Evolutionary conservation across 1,140 invertebrate species (phyloP).

Genomic region (Diorhabda elongata): DNA sequence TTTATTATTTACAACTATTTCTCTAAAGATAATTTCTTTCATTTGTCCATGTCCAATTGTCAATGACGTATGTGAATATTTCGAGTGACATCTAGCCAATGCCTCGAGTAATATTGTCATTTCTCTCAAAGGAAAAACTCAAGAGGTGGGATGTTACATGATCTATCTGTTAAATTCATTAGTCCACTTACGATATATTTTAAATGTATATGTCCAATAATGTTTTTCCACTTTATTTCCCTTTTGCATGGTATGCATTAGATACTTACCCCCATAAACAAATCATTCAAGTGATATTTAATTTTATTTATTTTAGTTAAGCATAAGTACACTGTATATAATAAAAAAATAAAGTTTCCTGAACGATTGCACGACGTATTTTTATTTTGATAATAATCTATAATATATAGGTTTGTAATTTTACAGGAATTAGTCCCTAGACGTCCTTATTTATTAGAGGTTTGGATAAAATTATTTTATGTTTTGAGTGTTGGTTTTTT

Average conservation of each 20-base stretch:
- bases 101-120: too few species aligned
- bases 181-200: too few species aligned
- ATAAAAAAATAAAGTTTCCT: neutral
- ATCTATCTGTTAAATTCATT: too few species aligned
- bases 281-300: neutral
- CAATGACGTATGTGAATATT: too few species aligned
- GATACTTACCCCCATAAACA: neutral
- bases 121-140: too few species aligned
- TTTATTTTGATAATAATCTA: neutral
- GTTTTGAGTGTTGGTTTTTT: constrained; percentile 4
- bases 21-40: too few species aligned
- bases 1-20: too few species aligned
- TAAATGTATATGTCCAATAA: neutral
- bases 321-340: constrained; percentile 3
- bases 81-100: too few species aligned
- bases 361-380: neutral
- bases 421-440: neutral
- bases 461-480: constrained; percentile 3
- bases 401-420: neutral
- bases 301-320: constrained; percentile 3
- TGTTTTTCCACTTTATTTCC: neutral
- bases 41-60: too few species aligned
- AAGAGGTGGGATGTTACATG: too few species aligned
- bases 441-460: neutral
- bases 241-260: neutral